Evolutionary conservation across 2,113 vertebrate species (phyloP), one percentile per base, ranked within the genome.

Genomic region (Oreochromis spilurus): DNA sequence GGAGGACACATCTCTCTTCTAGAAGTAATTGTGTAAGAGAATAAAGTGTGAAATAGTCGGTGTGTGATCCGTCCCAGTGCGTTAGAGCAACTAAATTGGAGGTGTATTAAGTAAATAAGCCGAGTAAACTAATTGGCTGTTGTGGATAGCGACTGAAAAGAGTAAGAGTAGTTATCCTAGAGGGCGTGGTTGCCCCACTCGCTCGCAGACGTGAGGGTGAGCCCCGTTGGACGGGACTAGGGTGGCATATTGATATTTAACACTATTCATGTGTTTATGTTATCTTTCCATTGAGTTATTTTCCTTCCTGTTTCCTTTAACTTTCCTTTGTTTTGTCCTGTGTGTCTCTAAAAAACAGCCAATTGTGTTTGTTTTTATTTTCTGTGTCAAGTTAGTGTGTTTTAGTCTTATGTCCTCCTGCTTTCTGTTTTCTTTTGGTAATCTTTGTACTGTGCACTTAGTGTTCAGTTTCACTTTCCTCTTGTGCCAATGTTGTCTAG

Each of bases 181-280:
- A 58, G 14, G 14, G 57, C 9, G 2, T 1, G 1, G 3, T 10
- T 31, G 3, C 29, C 29, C 57, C 5, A 1, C 9, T 10, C 3
- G 1, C 29, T 31, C 2, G 1, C 29, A 0, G 57, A 34, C 0
- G 3, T 2, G 0, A 60, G 8, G 57, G 29, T 5, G 57, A 60
- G 57, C 55, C 55, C 1, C 5, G 7, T 58, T 2, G 3, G 26
- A 60, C 5, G 3, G 26, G 26, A 31, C 57, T 60, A 60, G 17
- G 26, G 57, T 60, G 8, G 0, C 55, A 58, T 26, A 58, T 1
- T 58, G 13, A 58, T 29, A 58, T 16, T 29, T 29, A 58, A 58
- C 55, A 58, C 13, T 58, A 60, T 60, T 60, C 29, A 60, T 60
- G 57, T 60, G 16, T 60, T 60, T 60, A 34, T 34, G 29, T 19